Evolutionary conservation across 2,888 invertebrate genomes (phyloP), one percentile per base, ranked within the genome.

Genomic region (Drosophila picticornis): DNA sequence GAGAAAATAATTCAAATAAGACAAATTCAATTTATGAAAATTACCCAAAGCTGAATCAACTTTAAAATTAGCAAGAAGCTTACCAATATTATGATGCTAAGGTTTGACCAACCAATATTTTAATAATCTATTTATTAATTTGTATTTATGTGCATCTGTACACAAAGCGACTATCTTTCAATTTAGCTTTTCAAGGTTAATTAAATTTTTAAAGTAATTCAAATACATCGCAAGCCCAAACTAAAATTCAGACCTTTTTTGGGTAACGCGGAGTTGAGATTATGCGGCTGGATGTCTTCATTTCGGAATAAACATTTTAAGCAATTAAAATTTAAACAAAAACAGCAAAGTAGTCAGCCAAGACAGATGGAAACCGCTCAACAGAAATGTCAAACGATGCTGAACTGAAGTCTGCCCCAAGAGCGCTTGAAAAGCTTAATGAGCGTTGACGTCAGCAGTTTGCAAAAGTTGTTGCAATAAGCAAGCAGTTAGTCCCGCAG

Each of bases 381-480:
- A 40, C 36, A 58, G 43, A 36, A 43, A 62, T 66, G 52, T 59
- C 55, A 46, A 53, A 43, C 32, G 13, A n/a, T 36, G 59, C 48
- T 56, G 48, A 48, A 34, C 46, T 19, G 29, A 36, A 40, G 48
- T 27, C 34, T 27, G 4, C 51, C 34, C 29, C 46, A 40, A n/a
- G n/a, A 31, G 22, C 57, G n/a, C 48, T 52, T 61, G 34, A 51
- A 58, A 70, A 70, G 64, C 73, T 70, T 80, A 81, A 80, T 80
- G 81, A 81, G 69, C 59, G 55, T 65, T 60, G 74, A 69, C 77
- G 78, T 73, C 60, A 64, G 48, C 68, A 69, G 60, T 48, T 53
- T 70, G 64, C 25, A 59, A 57, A 77, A 81, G 70, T 64, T 81
- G 81, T 66, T 5, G 31, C 72, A 61, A 61, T 62, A 52, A 40